Evolutionary conservation across 2,113 vertebrate genomes (phyloP), one percentile per base, ranked within the genome.

Genomic region (Columbina picui): DNA sequence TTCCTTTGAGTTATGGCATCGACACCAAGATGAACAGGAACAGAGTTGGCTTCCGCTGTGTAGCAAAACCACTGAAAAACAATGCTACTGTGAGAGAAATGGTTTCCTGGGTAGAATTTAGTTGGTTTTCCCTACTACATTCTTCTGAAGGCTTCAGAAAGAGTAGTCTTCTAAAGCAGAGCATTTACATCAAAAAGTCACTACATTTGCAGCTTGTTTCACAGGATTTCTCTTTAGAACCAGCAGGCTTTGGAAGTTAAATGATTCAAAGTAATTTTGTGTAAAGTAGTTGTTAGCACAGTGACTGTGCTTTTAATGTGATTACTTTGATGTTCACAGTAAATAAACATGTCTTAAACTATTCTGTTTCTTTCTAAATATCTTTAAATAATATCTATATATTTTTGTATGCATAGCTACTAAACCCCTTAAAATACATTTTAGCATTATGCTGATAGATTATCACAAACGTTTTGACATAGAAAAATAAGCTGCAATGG

Each of bases 11-110:
- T 89, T 84, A 55, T 59, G 20, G 45, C 79, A 56, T 61, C 0
- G 0, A 59, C 88, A 92, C n/a, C 34, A 61, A 88, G 71, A 94
- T 75, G 78, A 84, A 87, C 84, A 94, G 94, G 74, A 95, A 95
- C 68, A 82, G 57, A 57, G 38, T 3, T 39, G 64, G 78, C 68
- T 96, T 96, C 94, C 83, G 68, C 80, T 74, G 34, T 84, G 25
- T 52, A 96, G 70, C 92, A 57, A 73, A 71, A 94, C 79, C 86
- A 89, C 87, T 76, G 83, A 94, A 89, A 83, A 92, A 88, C 81
- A 93, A 23, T 38, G 49, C 70, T 93, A 49, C 56, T 7, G 17
- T 79, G 84, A 91, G 69, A 71, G 68, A 87, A 78, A 87, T 91
- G 45, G 82, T 89, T 96, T 97, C 89, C 90, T 81, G 91, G 70